A percentile compares a stretch with the other conserved stretches of the same genome.
Conservation (phyloP, 30 jellyfish, hydroid and myxozoan genomes). For the Rhopilema esculentum region DNA sequence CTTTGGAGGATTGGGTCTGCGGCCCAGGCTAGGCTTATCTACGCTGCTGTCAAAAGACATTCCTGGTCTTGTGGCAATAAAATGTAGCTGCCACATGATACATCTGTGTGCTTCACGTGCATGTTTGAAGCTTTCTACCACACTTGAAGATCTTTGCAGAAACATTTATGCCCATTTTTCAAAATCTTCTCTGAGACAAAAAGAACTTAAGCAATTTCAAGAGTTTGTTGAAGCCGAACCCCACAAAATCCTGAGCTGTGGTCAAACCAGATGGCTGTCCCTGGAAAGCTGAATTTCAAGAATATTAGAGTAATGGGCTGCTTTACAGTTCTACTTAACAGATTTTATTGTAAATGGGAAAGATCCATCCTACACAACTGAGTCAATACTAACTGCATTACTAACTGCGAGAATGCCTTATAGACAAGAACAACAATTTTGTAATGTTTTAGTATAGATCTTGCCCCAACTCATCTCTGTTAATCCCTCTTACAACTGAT, state of each 20-base stretch:
- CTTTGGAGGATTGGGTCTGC: too few species aligned
- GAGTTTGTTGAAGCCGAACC: conserved; percentile 51
- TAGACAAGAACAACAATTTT: too few species aligned
- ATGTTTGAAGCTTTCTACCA: conserved; percentile 54
- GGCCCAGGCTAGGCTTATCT: not conserved
- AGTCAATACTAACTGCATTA: conserved; percentile 22
- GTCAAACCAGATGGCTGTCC: conserved; percentile 69
- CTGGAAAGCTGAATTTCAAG: conserved; percentile 34
- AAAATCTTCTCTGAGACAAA: conserved; percentile 28
- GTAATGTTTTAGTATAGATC: too few species aligned
- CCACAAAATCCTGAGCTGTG: conserved; percentile 49
- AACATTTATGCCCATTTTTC: conserved; percentile 49
- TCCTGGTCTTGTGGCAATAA: conserved; percentile 32
- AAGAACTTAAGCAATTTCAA: conserved; percentile 19
- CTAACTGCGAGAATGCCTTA: too few species aligned
- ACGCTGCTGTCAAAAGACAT: conserved; percentile 13
- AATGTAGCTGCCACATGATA: conserved; percentile 51
- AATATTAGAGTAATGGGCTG: conserved; percentile 47
- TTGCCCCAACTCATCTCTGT: too few species aligned
- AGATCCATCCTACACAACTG: conserved; percentile 51
- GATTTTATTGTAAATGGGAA: conserved; percentile 40
- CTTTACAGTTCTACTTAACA: conserved; percentile 30
- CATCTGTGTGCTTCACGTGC: conserved; percentile 64
- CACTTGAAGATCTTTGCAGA: conserved; percentile 57
- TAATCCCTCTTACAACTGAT: too few species aligned